phyloP scores from a whole-genome alignment of 2,888 invertebrate genomes.

The Xylota segnis region DNA sequence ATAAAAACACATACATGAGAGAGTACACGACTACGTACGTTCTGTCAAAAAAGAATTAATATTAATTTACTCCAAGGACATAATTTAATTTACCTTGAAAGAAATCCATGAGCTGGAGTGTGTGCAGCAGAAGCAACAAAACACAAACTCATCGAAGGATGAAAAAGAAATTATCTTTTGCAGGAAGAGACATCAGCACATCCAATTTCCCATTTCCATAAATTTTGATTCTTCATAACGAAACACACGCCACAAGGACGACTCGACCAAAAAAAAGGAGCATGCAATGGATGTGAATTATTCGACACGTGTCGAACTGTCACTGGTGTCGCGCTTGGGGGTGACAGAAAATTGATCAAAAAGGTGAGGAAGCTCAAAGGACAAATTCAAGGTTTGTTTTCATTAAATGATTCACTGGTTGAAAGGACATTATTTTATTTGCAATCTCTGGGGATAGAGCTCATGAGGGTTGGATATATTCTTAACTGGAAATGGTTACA shows the following conservation, averaged over 20 bases:
- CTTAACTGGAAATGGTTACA: background rate
- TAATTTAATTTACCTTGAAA: conserved; percentile 73
- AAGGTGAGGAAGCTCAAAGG: conserved; percentile 47
- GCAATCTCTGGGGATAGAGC: background rate
- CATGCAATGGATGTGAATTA: conserved; percentile 62
- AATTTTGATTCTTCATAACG: conserved; percentile 56
- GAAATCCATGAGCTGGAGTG: conserved; percentile 2
- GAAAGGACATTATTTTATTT: conserved; percentile 31
- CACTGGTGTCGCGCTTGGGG: conserved; percentile 44
- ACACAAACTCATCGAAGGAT: conserved; percentile 53
- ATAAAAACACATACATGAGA: conserved; percentile 18
- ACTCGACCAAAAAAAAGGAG: background rate
- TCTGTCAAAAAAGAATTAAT: conserved; percentile 68
- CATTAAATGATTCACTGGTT: conserved; percentile 5
- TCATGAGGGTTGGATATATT: background rate
- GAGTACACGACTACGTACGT: conserved; percentile 14
- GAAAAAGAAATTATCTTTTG: conserved; percentile 65
- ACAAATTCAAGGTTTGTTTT: conserved; percentile 36
- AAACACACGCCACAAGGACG: conserved; percentile 45
- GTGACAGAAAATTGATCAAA: conserved; percentile 45
- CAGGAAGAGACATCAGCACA: conserved; percentile 66
- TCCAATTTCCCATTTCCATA: conserved; percentile 73
- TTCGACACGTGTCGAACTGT: conserved; percentile 66
- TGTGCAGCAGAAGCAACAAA: conserved; percentile 25
- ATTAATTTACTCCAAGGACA: conserved; percentile 61